Evolutionary conservation across 2,888 invertebrate genomes (phyloP).

Genomic region (Conus canariensis): DNA sequence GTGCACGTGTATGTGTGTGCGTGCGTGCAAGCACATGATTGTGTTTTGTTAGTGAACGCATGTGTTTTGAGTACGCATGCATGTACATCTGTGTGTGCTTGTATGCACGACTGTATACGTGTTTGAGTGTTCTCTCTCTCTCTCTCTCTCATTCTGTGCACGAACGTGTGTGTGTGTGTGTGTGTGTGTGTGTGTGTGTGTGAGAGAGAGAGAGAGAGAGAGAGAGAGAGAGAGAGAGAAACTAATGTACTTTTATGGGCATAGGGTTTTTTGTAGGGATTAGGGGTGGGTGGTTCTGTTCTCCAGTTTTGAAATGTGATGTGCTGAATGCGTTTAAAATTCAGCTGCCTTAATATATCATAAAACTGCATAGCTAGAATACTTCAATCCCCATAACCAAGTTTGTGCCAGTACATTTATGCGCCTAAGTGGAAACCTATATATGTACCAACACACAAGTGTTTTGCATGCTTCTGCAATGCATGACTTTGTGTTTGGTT

Average conservation of each 20-base stretch:
- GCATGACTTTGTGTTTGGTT: not conserved
- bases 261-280: too few species aligned
- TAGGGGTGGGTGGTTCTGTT: not conserved
- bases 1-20: constrained; percentile 25
- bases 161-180: not conserved
- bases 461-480: not conserved
- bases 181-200: not conserved
- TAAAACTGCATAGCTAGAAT: too few species aligned
- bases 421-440: too few species aligned
- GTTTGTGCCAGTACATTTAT: too few species aligned
- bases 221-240: too few species aligned
- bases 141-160: not conserved
- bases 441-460: not conserved
- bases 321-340: too few species aligned
- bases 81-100: not conserved
- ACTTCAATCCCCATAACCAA: too few species aligned
- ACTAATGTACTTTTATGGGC: too few species aligned
- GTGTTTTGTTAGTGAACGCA: too few species aligned
- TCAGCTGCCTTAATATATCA: too few species aligned
- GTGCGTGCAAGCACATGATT: not conserved
- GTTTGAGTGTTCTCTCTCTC: not conserved
- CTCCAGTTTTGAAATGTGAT: not conserved
- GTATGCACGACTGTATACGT: not conserved
- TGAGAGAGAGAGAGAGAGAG: too few species aligned
- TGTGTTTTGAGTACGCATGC: not conserved